Evolutionary conservation across 2,888 invertebrate genomes (phyloP).

Genomic region (Drosophila helvetica): DNA sequence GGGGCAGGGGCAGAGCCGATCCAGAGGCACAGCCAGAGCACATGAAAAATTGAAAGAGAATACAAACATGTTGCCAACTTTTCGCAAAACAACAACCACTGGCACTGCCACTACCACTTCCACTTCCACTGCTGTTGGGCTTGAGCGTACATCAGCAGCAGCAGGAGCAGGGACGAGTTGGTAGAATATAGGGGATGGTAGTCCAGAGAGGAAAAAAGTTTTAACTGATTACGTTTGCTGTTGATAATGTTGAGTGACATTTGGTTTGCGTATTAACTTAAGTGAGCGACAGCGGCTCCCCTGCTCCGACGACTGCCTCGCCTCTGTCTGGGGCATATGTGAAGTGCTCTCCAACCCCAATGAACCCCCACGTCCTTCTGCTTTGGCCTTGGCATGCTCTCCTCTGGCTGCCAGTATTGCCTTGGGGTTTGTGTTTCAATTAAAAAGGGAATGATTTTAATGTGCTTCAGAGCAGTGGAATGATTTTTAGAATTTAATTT

Average conservation of each 20-base stretch:
- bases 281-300: conserved; percentile 67
- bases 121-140: conserved; percentile 20
- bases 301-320: neutral
- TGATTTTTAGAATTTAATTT: conserved; percentile 65
- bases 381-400: conserved; percentile 17
- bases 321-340: conserved; percentile 7
- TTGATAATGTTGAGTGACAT: conserved; percentile 80
- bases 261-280: conserved; percentile 80
- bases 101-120: conserved; percentile 14
- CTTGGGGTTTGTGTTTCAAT: conserved; percentile 74
- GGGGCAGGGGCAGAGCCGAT: conserved; percentile 6
- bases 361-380: neutral
- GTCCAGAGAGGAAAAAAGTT: conserved; percentile 53
- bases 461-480: conserved; percentile 35
- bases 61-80: conserved; percentile 73
- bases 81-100: conserved; percentile 47
- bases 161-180: neutral
- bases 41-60: conserved; percentile 71
- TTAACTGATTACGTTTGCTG: conserved; percentile 78
- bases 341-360: conserved; percentile 17
- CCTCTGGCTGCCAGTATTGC: conserved; percentile 53
- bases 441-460: conserved; percentile 68
- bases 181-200: conserved; percentile 4
- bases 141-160: conserved; percentile 35
- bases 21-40: conserved; percentile 40